Evolutionary conservation across 2,888 invertebrate species (phyloP).

Genomic region (Anoplius nigerrimus): DNA sequence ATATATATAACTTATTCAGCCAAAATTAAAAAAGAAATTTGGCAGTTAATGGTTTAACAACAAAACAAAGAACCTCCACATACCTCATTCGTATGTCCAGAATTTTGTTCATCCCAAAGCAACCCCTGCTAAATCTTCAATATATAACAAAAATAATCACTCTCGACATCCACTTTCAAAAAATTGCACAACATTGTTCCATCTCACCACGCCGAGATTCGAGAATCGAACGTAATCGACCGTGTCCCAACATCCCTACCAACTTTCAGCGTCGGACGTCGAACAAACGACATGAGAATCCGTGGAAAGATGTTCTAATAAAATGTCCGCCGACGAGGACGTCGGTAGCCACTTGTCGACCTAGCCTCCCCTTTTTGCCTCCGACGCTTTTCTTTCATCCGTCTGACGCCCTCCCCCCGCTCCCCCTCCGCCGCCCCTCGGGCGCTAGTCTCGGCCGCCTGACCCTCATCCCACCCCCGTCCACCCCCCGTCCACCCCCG

Average conservation of each 20-base stretch:
- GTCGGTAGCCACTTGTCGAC: conserved; percentile 62
- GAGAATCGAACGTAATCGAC: no score
- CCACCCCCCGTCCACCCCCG: conserved; percentile 16
- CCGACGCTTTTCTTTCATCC: conserved; percentile 46
- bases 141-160: no score
- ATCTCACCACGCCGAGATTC: no score
- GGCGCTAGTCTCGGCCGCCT: conserved; percentile 18
- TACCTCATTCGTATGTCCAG: no score
- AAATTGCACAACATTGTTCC: no score
- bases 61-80: no score
- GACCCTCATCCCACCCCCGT: conserved; percentile 16
- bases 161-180: no score
- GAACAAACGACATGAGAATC: conserved; percentile 70
- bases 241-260: conserved; percentile 15
- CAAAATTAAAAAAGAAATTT: no score
- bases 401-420: conserved; percentile 32
- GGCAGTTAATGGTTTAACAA: no score
- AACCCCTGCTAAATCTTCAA: no score
- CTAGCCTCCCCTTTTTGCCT: conserved; percentile 51
- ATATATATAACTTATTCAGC: no score
- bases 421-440: conserved; percentile 21
- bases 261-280: conserved; percentile 56
- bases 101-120: no score
- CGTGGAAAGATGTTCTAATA: conserved; percentile 70
- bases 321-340: conserved; percentile 65